Conservation (phyloP, 2,888 invertebrate genomes). For the Sarcophaga rosellei region DNA sequence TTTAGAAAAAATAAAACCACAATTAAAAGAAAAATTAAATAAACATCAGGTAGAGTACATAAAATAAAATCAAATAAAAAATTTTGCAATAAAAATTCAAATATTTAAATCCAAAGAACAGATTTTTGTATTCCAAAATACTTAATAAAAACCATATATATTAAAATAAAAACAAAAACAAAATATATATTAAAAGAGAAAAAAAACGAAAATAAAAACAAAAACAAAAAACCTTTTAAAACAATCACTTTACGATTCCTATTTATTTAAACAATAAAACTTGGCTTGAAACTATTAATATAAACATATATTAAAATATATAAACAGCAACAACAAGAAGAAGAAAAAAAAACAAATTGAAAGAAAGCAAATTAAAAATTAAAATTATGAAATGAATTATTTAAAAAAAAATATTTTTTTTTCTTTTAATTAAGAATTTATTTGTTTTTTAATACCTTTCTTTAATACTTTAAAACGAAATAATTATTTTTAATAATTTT, state of each 20-base stretch:
- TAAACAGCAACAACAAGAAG: background rate
- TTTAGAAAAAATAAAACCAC: constrained; percentile 56
- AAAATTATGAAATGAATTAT: no score
- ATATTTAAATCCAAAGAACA: constrained; percentile 52
- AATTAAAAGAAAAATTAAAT: constrained; percentile 34
- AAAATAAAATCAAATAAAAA: constrained; percentile 26
- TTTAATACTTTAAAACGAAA: no score
- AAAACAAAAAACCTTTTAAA: constrained; percentile 60
- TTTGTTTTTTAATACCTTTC: no score
- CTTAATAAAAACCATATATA: constrained; percentile 4
- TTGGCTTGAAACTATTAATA: constrained; percentile 22
- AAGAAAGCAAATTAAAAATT: background rate
- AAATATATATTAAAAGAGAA: background rate
- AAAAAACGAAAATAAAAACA: constrained; percentile 20
- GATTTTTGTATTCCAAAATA: constrained; percentile 51
- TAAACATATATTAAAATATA: constrained; percentile 10
- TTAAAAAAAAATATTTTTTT: no score
- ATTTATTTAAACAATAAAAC: constrained; percentile 67
- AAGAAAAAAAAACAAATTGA: background rate
- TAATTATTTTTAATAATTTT: no score
- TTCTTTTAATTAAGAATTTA: no score
- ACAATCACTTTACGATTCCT: constrained; percentile 69
- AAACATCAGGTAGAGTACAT: constrained; percentile 7
- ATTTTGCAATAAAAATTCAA: constrained; percentile 25
- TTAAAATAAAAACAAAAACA: constrained; percentile 1